Evolutionary conservation across 2,797 vertebrate genomes (phyloP), one percentile per base, ranked within the genome.

Genomic region (Microctenopoma steveboyesi): DNA sequence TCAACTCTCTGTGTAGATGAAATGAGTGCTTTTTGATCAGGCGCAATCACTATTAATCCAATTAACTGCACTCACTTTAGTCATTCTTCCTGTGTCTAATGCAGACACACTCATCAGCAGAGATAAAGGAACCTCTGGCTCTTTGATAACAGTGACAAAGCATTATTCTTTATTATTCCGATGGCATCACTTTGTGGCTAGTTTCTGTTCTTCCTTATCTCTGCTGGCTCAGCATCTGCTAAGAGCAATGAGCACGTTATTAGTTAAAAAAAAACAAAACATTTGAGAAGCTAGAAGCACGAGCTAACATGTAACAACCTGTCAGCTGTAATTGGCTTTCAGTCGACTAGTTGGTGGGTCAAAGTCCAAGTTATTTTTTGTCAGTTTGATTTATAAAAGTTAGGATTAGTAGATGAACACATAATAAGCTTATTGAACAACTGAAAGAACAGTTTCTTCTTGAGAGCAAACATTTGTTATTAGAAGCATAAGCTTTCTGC

Each of bases 181-280:
- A 48, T 46, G 7, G 40, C 51, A 39, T 22, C 45, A 37, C 43
- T 72, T 56, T 18, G 60, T 69, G 28, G 8, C 65, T 85, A 77
- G 84, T 91, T 92, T 89, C 86, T 80, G 62, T 89, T 91, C 82
- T 89, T 74, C 63, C 69, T 79, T 1, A 13, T 61, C 46, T 78
- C 52, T 88, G 89, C 91, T 86, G 87, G 69, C 78, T 93, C 91
- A 91, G 88, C 91, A 68, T 76, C 65, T 82, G 77, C 79, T 88
- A 83, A 78, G 70, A 64, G 62, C 68, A 37, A 39, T 74, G 64
- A 72, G 37, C 37, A 37, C 10, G 11, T 37, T 37, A 37, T 37
- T 37, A 37, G 37, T 37, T 9, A 33, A 33, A 33, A 30, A 30
- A 30, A 30, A 4, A 2, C 28, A 30, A 30, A 30, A 30, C 28